A percentile compares a stretch with the other conserved stretches of the same genome.
Evolutionary conservation across 2,888 invertebrate species (phyloP).

Genomic region (Scaptomyza flava): DNA sequence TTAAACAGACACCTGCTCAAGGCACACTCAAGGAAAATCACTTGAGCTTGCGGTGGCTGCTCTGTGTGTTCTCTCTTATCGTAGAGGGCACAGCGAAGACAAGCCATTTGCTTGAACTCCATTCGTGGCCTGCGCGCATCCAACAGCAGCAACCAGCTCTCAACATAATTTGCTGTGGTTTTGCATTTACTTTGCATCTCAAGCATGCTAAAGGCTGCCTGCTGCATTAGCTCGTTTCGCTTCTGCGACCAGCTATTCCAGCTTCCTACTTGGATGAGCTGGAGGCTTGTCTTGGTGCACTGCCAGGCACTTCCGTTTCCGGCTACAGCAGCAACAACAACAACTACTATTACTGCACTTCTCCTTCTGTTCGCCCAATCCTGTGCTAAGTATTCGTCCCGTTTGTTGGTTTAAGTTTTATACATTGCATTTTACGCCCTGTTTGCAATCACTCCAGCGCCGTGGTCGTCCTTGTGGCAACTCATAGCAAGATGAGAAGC

Average conservation of each 20-base stretch:
- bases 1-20: constrained; percentile 78
- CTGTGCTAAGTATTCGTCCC: constrained; percentile 28
- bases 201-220: constrained; percentile 66
- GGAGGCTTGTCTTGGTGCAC: constrained; percentile 49
- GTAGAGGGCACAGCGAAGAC: constrained; percentile 19
- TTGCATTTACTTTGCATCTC: constrained; percentile 78
- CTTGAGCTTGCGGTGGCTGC: constrained; percentile 59
- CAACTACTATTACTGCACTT: neutral
- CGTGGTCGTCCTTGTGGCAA: constrained; percentile 63
- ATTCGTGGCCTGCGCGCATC: constrained; percentile 35
- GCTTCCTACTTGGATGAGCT: constrained; percentile 17
- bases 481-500: constrained; percentile 19
- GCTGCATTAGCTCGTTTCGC: constrained; percentile 52
- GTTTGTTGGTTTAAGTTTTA: constrained; percentile 68
- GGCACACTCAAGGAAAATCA: constrained; percentile 71
- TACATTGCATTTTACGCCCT: constrained; percentile 61
- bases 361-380: constrained; percentile 2
- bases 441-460: constrained; percentile 69
- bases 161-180: constrained; percentile 79
- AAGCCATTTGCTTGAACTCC: constrained; percentile 45
- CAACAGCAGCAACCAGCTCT: constrained; percentile 40
- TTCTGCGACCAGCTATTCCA: constrained; percentile 19
- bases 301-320: constrained; percentile 68
- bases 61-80: constrained; percentile 27
- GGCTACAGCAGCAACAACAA: constrained; percentile 36